Evolutionary conservation across 2,888 invertebrate species (phyloP).

Genomic region (Tetranychus piercei): DNA sequence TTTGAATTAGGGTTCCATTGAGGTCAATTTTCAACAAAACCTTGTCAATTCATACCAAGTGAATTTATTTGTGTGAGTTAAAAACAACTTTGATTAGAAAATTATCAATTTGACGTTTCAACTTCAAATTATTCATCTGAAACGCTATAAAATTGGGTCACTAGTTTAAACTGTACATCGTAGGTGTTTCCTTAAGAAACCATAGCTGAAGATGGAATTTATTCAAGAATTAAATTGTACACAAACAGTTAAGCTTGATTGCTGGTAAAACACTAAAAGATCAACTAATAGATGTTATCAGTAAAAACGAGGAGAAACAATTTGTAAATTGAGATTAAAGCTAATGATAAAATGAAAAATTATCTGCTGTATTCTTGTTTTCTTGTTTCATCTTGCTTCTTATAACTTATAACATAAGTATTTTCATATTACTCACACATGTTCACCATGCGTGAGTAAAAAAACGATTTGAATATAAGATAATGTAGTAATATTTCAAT

Average conservation of each 20-base stretch:
- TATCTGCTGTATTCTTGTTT: too few species aligned
- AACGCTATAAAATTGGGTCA: background rate
- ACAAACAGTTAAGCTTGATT: background rate
- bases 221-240: background rate
- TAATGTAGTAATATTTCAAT: too few species aligned
- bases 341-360: too few species aligned
- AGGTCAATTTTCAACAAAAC: conserved; percentile 3
- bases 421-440: too few species aligned
- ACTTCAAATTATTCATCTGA: background rate
- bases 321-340: background rate
- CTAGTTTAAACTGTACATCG: background rate
- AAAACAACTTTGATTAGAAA: too few species aligned
- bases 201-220: background rate
- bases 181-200: background rate
- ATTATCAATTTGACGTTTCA: background rate
- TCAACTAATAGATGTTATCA: background rate
- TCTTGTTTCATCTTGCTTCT: too few species aligned
- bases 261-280: background rate
- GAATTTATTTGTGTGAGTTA: too few species aligned
- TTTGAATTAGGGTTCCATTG: background rate
- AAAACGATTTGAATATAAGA: too few species aligned
- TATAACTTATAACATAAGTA: too few species aligned
- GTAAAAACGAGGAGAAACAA: conserved; percentile 8
- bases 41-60: background rate
- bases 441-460: too few species aligned